Conservation (phyloP, 2,113 vertebrate species). For the Brachirus orientalis region DNA sequence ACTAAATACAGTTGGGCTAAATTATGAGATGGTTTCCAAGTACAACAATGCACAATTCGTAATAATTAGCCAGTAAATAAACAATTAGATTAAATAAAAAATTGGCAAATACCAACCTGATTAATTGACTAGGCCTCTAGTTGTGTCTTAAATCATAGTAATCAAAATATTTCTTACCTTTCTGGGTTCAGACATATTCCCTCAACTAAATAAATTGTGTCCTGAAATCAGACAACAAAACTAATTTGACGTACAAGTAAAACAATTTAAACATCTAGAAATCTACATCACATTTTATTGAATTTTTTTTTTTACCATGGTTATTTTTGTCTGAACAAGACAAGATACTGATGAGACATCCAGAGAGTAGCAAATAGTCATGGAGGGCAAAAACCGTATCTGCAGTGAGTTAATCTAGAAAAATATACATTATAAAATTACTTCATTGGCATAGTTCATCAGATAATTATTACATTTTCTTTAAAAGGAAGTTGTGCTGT, state of each 20-base stretch:
- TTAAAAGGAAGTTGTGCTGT: no score
- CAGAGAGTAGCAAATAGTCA: slow-evolving; percentile 89
- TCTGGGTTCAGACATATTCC: slow-evolving; percentile 83
- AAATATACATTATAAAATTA: background rate
- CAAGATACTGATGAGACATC: slow-evolving; percentile 87
- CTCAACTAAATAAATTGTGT: slow-evolving; percentile 92
- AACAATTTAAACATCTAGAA: background rate
- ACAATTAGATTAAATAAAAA: no score
- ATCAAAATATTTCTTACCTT: slow-evolving; percentile 77
- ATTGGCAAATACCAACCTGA: no score
- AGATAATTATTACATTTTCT: background rate
- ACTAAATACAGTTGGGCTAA: no score
- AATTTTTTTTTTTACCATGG: slow-evolving; percentile 81
- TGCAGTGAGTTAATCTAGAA: slow-evolving; percentile 85
- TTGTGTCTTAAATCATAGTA: background rate
- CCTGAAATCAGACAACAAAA: slow-evolving; percentile 78
- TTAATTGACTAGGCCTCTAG: no score
- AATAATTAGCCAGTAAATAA: no score
- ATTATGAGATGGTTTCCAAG: no score
- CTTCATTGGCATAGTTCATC: background rate
- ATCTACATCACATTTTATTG: background rate
- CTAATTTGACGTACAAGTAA: background rate
- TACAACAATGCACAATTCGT: no score
- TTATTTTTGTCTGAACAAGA: slow-evolving; percentile 88
- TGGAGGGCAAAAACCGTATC: slow-evolving; percentile 87